Evolutionary conservation across 92 coral and sea anemone genomes (phyloP).

Genomic region (Meandrina meandrites): DNA sequence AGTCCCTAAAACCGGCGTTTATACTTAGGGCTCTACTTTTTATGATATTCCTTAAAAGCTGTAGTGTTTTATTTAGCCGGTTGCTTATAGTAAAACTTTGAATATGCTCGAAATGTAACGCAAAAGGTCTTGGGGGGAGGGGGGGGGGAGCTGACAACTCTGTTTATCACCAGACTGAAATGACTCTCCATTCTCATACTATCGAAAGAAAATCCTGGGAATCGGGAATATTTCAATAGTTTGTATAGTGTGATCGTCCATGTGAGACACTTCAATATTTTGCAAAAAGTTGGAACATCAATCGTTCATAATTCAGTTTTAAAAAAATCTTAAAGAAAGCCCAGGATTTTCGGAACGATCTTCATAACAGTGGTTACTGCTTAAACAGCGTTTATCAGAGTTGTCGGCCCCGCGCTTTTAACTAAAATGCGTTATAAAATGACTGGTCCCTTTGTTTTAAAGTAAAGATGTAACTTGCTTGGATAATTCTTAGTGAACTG

Average conservation of each 20-base stretch:
- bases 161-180: not conserved
- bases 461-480: not conserved
- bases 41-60: not conserved
- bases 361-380: not conserved
- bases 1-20: constrained; percentile 58
- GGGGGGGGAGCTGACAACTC: not conserved
- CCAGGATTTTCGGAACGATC: no score
- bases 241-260: no score
- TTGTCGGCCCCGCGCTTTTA: not conserved
- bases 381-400: not conserved
- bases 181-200: no score
- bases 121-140: not conserved
- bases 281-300: no score
- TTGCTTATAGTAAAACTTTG: not conserved
- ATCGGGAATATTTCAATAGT: not conserved
- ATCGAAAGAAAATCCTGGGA: not conserved
- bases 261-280: no score
- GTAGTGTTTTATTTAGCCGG: not conserved
- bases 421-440: no score
- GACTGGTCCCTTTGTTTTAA: not conserved
- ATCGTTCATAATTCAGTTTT: no score
- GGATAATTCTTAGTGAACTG: no score
- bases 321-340: no score
- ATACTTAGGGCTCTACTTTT: not conserved
- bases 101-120: not conserved